A percentile compares a stretch with the other conserved stretches of the same genome.
These are phyloP conservation scores for Lasioglossum leucozonium DNA, from an alignment of 2,888 invertebrate genomes.

Conservation along the genomic window DNA sequence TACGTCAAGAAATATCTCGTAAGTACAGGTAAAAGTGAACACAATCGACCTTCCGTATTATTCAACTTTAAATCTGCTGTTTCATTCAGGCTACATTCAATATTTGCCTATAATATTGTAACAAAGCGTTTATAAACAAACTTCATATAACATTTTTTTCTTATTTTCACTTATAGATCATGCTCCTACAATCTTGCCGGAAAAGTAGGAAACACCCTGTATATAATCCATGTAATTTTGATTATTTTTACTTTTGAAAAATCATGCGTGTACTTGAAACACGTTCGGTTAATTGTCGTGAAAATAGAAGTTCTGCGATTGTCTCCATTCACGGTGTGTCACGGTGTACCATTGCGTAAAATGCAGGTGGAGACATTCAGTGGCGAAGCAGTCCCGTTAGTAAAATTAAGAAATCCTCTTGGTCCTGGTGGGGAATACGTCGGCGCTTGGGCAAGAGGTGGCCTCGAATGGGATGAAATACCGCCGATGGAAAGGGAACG, in stretches of 20 bases:
- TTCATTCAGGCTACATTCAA: no score
- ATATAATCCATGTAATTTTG: neutral
- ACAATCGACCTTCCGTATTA: no score
- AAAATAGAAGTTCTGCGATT: neutral
- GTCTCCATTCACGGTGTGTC: neutral
- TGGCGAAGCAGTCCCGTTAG: slow-evolving; percentile 90
- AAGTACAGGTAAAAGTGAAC: no score
- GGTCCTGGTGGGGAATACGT: slow-evolving; percentile 88
- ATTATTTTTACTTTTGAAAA: neutral
- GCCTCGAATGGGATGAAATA: slow-evolving; percentile 91
- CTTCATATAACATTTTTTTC: no score
- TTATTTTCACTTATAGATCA: no score
- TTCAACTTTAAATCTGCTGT: no score
- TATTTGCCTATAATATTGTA: no score
- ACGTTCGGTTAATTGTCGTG: neutral
- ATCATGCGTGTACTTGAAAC: neutral
- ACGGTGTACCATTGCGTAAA: slow-evolving; percentile 26
- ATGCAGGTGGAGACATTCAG: slow-evolving; percentile 89
- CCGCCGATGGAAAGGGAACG: slow-evolving; percentile 90
- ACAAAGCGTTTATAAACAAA: no score
- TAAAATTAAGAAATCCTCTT: slow-evolving; percentile 90
- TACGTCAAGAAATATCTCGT: no score
- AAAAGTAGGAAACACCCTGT: no score
- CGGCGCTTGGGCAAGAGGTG: slow-evolving; percentile 89
- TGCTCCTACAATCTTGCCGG: no score